These are phyloP conservation scores for Sterrhoptilus dennistouni DNA, from an alignment of 2,113 vertebrate genomes.

Conservation along the genomic window DNA sequence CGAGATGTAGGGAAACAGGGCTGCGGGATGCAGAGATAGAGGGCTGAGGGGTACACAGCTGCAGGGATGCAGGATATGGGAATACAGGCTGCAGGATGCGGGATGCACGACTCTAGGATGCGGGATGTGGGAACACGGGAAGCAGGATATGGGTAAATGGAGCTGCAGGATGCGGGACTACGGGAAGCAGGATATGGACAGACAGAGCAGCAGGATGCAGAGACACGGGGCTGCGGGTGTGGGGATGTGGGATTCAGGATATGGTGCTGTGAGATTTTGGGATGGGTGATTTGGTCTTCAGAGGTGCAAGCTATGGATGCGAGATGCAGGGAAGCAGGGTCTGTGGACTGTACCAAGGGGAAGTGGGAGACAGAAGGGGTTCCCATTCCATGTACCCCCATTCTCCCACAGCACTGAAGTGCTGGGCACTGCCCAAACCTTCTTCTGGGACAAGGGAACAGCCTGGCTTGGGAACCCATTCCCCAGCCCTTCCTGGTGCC, in stretches of 20 bases:
- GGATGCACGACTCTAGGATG: not conserved
- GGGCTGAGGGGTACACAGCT: not conserved
- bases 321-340: not conserved
- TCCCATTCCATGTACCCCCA: not conserved
- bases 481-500: not conserved
- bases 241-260: not conserved
- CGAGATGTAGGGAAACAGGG: not conserved
- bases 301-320: not conserved
- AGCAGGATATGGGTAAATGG: constrained; percentile 42
- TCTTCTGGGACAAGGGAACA: not conserved
- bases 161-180: constrained; percentile 32
- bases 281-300: not conserved
- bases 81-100: constrained; percentile 29
- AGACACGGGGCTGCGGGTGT: not conserved
- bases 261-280: not conserved
- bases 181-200: constrained; percentile 55
- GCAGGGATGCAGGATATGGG: constrained; percentile 1
- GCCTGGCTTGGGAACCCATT: not conserved
- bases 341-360: not conserved
- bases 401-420: not conserved
- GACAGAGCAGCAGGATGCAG: constrained; percentile 3
- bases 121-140: constrained; percentile 52
- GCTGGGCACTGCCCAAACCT: not conserved
- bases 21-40: not conserved
- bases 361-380: not conserved